Percentiles rank a stretch among this genome's conserved stretches.
Conservation (phyloP, 2,113 vertebrate genomes). For the Cacatua alba region DNA sequence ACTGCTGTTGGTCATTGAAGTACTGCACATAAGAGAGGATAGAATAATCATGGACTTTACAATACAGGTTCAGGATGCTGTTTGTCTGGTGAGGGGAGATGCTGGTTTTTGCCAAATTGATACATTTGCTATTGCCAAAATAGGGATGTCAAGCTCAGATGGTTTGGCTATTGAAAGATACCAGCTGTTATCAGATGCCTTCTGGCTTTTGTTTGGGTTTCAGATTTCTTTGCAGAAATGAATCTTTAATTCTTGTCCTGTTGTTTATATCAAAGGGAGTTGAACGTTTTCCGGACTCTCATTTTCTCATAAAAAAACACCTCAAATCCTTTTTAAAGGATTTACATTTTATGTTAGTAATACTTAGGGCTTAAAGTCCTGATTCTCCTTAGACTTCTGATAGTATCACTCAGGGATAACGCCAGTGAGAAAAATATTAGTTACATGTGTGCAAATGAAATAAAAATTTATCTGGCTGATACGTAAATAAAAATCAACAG, state of each 20-base stretch:
- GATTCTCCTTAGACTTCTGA: background rate
- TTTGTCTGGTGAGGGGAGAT: background rate
- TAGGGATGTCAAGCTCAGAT: background rate
- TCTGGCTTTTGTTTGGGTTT: background rate
- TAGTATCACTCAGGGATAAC: background rate
- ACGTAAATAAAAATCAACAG: background rate
- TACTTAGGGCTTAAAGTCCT: background rate
- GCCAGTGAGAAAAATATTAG: background rate
- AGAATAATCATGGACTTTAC: background rate
- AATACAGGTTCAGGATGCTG: background rate
- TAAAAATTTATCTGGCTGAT: background rate
- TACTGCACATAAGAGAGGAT: background rate
- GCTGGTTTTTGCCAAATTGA: background rate
- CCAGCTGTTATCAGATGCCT: background rate
- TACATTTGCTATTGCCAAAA: background rate
- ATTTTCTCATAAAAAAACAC: slow-evolving; percentile 21
- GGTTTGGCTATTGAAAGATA: background rate
- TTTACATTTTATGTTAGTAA: slow-evolving; percentile 23
- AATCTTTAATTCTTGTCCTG: background rate
- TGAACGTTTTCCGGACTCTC: background rate
- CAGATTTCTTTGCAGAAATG: background rate
- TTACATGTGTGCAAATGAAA: background rate
- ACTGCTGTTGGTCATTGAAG: background rate
- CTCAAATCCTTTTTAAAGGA: slow-evolving; percentile 25
- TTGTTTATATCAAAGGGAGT: background rate